These are phyloP conservation scores for Melanostoma scalare DNA, from an alignment of 2,888 invertebrate species.

Conservation along the genomic window DNA sequence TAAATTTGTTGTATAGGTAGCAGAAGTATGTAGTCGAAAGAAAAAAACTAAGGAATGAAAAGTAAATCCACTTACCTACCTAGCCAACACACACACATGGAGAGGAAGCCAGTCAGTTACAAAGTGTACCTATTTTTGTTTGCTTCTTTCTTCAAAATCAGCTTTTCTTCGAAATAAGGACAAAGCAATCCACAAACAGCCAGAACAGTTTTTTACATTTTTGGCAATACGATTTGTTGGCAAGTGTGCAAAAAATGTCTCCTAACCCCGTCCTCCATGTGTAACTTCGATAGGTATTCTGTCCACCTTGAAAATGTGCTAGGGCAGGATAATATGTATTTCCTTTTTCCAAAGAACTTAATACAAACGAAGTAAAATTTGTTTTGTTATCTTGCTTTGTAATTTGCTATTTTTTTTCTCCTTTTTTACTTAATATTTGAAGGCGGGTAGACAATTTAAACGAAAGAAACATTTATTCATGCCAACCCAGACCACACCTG, in stretches of 20 bases:
- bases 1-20: neutral
- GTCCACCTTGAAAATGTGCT: too few species aligned
- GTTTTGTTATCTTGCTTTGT: too few species aligned
- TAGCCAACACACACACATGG: neutral
- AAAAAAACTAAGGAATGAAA: neutral
- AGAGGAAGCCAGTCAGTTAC: neutral
- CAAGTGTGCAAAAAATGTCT: neutral
- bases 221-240: slow-evolving; percentile 8
- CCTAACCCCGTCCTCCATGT: neutral
- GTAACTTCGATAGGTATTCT: too few species aligned
- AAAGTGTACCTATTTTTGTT: neutral
- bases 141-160: neutral
- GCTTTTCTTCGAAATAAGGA: neutral
- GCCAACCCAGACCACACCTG: neutral
- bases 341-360: too few species aligned
- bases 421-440: too few species aligned
- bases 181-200: neutral
- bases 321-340: too few species aligned
- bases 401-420: too few species aligned
- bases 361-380: too few species aligned
- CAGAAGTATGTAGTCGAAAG: neutral
- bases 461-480: neutral
- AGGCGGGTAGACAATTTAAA: neutral
- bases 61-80: slow-evolving; percentile 1
- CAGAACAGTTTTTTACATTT: neutral